These are phyloP conservation scores for Onchidella celtica DNA, from an alignment of 2,888 invertebrate genomes.

Conservation along the genomic window DNA sequence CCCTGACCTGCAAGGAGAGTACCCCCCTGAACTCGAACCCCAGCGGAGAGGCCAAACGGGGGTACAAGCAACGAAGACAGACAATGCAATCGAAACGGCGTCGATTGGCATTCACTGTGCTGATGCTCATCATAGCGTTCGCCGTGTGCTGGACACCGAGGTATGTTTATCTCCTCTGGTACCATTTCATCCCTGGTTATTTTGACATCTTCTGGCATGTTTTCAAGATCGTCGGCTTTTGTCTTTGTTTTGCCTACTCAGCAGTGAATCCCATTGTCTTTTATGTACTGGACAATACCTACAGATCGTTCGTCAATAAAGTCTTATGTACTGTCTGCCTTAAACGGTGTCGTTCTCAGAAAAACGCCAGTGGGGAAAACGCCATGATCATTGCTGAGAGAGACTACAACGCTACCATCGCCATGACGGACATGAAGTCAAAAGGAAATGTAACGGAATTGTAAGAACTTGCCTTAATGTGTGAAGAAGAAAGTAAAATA, in stretches of 20 bases:
- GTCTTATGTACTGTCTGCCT: not conserved
- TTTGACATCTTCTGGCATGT: conserved; percentile 70
- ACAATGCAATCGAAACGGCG: conserved; percentile 38
- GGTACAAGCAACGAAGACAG: conserved; percentile 10
- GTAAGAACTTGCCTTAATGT: no score
- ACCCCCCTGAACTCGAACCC: conserved; percentile 14
- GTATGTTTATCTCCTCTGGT: conserved; percentile 70
- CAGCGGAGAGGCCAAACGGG: not conserved
- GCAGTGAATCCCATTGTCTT: conserved; percentile 60
- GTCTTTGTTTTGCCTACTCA: conserved; percentile 60
- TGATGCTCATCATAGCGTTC: conserved; percentile 66
- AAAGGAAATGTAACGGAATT: conserved; percentile 21
- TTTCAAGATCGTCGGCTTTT: conserved; percentile 63
- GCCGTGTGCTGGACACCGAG: conserved; percentile 70
- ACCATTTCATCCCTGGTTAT: conserved; percentile 59
- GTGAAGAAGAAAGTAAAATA: no score
- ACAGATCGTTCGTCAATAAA: conserved; percentile 45
- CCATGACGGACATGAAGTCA: conserved; percentile 28
- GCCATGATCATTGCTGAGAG: conserved; percentile 15
- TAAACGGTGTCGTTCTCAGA: not conserved
- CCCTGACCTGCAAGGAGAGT: not conserved
- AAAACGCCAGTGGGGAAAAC: not conserved
- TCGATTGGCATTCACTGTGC: conserved; percentile 58
- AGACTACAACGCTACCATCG: conserved; percentile 40
- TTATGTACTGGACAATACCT: conserved; percentile 55